Evolutionary conservation across 2,888 invertebrate genomes (phyloP).

Genomic region (Microplitis manilae): DNA sequence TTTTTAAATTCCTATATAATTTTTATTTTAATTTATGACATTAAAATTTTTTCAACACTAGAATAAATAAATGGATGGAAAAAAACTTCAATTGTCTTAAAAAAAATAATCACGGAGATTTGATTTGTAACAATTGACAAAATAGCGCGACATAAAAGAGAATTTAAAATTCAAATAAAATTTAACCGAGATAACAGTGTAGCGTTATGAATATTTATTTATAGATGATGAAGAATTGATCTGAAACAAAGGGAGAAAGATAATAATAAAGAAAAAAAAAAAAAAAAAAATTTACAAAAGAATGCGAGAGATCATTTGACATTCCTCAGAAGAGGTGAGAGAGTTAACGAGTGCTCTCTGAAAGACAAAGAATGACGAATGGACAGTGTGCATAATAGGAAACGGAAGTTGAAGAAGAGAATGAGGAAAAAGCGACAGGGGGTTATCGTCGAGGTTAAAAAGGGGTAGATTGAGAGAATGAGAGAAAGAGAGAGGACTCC

Average conservation of each 20-base stretch:
- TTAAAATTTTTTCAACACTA: no score
- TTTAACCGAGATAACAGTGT: not conserved
- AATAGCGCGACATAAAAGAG: not conserved
- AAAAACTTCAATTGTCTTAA: not conserved
- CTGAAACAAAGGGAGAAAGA: not conserved
- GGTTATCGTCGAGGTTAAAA: constrained; percentile 23
- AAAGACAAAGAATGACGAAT: not conserved
- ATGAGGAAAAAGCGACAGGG: constrained; percentile 36
- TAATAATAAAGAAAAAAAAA: not conserved
- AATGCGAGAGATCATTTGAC: constrained; percentile 13
- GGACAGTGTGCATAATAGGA: not conserved
- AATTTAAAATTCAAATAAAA: constrained; percentile 1
- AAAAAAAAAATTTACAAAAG: not conserved
- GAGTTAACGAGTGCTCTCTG: constrained; percentile 1
- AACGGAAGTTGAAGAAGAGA: constrained; percentile 35
- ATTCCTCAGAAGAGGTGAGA: not conserved
- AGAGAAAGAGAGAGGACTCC: constrained; percentile 64
- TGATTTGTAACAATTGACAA: not conserved
- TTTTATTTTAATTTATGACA: no score
- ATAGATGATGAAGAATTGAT: not conserved
- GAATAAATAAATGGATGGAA: not conserved
- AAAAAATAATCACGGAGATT: not conserved
- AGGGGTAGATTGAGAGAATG: constrained; percentile 44
- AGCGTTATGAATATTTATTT: not conserved
- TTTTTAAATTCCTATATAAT: no score